A percentile compares a stretch with the other conserved stretches of the same genome.
These are phyloP conservation scores for Galemys pyrenaicus DNA, from an alignment of 2,113 vertebrate species.

Conservation along the genomic window DNA sequence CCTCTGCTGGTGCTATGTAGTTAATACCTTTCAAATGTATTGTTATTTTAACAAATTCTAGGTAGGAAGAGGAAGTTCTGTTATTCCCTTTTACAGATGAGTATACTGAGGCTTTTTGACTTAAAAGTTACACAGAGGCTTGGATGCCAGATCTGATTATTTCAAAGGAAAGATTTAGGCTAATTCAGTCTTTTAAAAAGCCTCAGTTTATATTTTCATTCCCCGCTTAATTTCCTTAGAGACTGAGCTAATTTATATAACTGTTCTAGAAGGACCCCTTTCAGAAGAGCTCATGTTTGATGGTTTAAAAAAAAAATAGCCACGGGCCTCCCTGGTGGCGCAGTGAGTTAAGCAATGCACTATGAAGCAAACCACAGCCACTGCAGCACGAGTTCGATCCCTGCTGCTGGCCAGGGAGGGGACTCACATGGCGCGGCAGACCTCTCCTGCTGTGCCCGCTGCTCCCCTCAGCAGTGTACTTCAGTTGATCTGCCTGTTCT, in stretches of 20 bases:
- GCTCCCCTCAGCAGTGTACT: too few species aligned
- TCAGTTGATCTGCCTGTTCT: too few species aligned
- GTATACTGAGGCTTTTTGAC: neutral
- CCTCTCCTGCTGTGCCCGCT: too few species aligned
- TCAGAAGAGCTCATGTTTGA: neutral
- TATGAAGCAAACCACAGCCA: too few species aligned
- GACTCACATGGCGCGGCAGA: too few species aligned
- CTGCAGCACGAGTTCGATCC: too few species aligned
- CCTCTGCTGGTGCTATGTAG: neutral
- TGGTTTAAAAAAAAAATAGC: too few species aligned
- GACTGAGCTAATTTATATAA: neutral
- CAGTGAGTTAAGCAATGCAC: too few species aligned
- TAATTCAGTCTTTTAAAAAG: neutral
- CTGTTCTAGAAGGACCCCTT: neutral
- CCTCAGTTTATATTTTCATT: neutral
- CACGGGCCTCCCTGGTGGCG: too few species aligned
- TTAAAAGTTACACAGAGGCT: neutral
- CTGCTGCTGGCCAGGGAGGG: too few species aligned
- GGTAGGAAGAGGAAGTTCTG: neutral
- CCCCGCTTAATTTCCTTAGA: neutral
- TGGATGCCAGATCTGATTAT: neutral
- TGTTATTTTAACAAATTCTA: neutral
- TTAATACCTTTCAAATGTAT: neutral
- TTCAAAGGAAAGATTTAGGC: neutral
- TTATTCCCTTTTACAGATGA: neutral